phyloP scores from a whole-genome alignment of 2,797 vertebrate species.

The Eleutherodactylus coqui region DNA sequence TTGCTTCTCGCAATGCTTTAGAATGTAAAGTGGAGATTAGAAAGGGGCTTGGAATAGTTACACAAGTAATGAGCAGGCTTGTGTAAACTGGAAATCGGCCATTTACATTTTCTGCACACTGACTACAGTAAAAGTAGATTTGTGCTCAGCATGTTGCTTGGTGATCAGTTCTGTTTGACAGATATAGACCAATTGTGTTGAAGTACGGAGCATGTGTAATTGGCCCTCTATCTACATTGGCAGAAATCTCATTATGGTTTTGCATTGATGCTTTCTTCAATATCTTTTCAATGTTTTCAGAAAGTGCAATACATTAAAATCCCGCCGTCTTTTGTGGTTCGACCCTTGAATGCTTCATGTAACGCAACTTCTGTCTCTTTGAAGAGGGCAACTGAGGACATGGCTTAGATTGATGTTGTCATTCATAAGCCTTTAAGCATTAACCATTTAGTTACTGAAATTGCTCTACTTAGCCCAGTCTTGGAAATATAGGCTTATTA shows the following conservation, averaged over 20 bases:
- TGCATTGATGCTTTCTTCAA: constrained; percentile 33
- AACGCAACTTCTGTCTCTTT: constrained; percentile 18
- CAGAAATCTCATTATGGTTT: constrained; percentile 58
- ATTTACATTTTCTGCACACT: not conserved
- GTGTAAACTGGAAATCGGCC: not conserved
- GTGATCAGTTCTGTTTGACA: constrained; percentile 57
- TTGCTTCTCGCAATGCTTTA: not conserved
- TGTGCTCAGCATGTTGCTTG: not conserved
- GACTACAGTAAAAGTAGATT: constrained; percentile 14
- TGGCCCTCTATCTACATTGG: constrained; percentile 33
- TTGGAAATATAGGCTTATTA: too few relatives aligned
- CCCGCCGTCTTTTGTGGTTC: constrained; percentile 29
- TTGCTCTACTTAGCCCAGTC: not conserved
- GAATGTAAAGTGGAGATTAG: constrained; percentile 16
- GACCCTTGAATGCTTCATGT: constrained; percentile 27
- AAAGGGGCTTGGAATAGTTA: not conserved
- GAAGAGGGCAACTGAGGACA: constrained; percentile 53
- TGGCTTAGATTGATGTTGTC: constrained; percentile 30
- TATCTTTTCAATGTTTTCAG: constrained; percentile 57
- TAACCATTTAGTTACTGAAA: constrained; percentile 26
- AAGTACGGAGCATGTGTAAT: constrained; percentile 54
- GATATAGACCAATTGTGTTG: constrained; percentile 58
- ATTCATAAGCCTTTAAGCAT: constrained; percentile 47
- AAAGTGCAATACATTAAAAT: constrained; percentile 51
- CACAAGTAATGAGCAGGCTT: not conserved